phyloP scores from a whole-genome alignment of 2,113 vertebrate species.

The Donacobius atricapilla region DNA sequence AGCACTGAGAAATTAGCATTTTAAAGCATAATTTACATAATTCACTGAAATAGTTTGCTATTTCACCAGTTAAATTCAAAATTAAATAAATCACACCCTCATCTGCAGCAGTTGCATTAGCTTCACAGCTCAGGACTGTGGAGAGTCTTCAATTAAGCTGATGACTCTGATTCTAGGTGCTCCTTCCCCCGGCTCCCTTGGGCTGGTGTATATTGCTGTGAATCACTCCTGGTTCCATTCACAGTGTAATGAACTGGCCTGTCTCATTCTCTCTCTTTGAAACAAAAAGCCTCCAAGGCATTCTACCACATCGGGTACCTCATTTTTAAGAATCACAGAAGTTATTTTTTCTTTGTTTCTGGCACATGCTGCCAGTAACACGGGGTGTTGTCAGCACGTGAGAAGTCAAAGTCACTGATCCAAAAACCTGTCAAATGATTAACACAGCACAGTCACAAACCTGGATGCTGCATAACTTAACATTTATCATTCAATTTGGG shows the following conservation, averaged over 20 bases:
- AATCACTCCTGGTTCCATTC: neutral
- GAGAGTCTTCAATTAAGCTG: neutral
- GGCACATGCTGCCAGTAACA: neutral
- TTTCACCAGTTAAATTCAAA: neutral
- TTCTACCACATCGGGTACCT: neutral
- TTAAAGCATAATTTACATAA: neutral
- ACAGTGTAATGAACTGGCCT: neutral
- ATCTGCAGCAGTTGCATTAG: neutral
- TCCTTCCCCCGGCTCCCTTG: neutral
- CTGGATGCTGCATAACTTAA: neutral
- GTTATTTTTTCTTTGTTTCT: neutral
- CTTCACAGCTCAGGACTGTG: neutral
- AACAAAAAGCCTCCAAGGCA: neutral
- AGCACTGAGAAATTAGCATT: neutral
- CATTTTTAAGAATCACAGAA: neutral
- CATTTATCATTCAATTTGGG: neutral
- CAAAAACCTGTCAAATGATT: neutral
- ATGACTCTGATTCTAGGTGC: neutral
- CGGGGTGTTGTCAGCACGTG: neutral
- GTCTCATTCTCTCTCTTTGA: neutral
- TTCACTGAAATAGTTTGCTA: neutral
- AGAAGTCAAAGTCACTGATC: neutral
- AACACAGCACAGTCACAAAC: neutral
- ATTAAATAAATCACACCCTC: neutral
- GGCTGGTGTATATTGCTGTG: accelerated